Evolutionary conservation across 2,113 vertebrate species (phyloP).

Genomic region (Sialia sialis): DNA sequence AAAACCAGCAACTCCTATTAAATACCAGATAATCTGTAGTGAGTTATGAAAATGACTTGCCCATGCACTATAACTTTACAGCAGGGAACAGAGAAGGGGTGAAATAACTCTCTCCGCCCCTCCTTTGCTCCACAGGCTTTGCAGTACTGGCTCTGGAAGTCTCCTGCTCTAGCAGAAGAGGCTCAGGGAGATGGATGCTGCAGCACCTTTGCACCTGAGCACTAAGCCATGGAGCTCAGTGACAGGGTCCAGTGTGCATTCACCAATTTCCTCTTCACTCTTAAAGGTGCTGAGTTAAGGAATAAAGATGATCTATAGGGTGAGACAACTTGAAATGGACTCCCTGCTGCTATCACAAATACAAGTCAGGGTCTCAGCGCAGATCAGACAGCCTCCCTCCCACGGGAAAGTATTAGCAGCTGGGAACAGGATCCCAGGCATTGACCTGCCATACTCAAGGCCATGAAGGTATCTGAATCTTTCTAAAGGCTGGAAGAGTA

Average conservation of each 20-base stretch:
- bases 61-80: background rate
- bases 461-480: background rate
- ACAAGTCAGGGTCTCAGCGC: background rate
- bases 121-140: background rate
- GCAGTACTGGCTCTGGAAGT: background rate
- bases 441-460: background rate
- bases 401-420: background rate
- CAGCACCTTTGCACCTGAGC: background rate
- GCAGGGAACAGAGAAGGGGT: background rate
- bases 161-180: background rate
- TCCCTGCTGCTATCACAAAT: background rate
- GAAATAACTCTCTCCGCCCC: background rate
- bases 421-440: background rate
- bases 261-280: background rate
- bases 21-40: background rate
- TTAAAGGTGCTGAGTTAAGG: background rate
- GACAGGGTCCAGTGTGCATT: background rate
- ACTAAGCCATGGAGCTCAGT: background rate
- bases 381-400: background rate
- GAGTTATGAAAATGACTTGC: background rate
- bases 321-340: background rate
- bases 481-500: background rate
- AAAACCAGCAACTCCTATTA: background rate
- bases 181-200: background rate
- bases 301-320: background rate